Percentiles rank a stretch among this genome's conserved stretches.
Conservation (phyloP, 2,113 vertebrate genomes). For the Petrocephalus zakoni region DNA sequence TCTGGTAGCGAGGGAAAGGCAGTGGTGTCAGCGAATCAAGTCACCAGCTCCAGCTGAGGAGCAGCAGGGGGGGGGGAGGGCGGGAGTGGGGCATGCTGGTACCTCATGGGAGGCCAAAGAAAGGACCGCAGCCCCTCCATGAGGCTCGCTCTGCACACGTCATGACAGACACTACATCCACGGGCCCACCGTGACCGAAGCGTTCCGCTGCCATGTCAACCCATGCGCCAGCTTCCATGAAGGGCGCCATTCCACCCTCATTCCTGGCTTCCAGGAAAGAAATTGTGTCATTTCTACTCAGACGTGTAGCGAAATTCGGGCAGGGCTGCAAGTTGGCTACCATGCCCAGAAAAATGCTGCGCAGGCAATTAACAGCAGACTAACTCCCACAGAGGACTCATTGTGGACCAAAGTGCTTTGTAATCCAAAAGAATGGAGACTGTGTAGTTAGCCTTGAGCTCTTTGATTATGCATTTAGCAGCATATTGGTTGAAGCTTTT, state of each 20-base stretch:
- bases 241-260: neutral
- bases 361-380: neutral
- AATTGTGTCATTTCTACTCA: neutral
- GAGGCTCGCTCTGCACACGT: neutral
- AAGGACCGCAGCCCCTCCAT: neutral
- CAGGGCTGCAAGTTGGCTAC: neutral
- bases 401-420: neutral
- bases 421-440: neutral
- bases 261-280: neutral
- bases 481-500: neutral
- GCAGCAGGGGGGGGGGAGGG: neutral
- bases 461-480: neutral
- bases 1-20: neutral
- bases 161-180: neutral
- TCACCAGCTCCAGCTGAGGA: neutral
- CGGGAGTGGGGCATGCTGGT: neutral
- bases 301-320: neutral
- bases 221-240: neutral
- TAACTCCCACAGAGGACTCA: neutral
- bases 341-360: neutral
- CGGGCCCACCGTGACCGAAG: neutral
- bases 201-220: neutral
- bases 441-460: neutral
- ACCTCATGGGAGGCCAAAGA: neutral
- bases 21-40: neutral